phyloP scores from a whole-genome alignment of 2,113 vertebrate species.

The Triplophysa tibetana region DNA sequence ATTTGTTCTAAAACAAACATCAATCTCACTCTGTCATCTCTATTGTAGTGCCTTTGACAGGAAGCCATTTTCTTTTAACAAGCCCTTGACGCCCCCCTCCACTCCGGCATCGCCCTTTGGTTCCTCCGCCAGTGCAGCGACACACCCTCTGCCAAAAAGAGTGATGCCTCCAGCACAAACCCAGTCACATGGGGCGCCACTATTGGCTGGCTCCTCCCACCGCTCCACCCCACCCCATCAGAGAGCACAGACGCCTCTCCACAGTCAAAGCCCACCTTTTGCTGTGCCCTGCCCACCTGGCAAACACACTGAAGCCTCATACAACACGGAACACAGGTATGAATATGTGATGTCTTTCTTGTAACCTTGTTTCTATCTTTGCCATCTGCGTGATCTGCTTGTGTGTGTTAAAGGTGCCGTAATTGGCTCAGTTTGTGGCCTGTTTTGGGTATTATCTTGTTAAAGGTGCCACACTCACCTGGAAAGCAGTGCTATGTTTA shows the following conservation, averaged over 20 bases:
- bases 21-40: slow-evolving; percentile 28
- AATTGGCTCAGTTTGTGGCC: slow-evolving; percentile 35
- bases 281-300: slow-evolving; percentile 79
- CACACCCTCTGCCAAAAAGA: slow-evolving; percentile 62
- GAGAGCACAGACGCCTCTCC: slow-evolving; percentile 55
- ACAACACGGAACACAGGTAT: slow-evolving; percentile 85
- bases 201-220: slow-evolving; percentile 43
- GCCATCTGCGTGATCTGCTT: neutral
- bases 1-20: neutral
- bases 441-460: slow-evolving; percentile 41
- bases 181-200: slow-evolving; percentile 47
- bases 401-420: slow-evolving; percentile 26
- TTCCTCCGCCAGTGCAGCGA: slow-evolving; percentile 57
- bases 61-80: slow-evolving; percentile 84
- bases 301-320: slow-evolving; percentile 78
- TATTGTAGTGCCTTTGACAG: slow-evolving; percentile 85
- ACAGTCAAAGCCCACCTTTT: slow-evolving; percentile 75
- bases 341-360: neutral
- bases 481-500: slow-evolving; percentile 46
- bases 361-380: neutral
- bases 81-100: slow-evolving; percentile 79
- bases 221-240: slow-evolving; percentile 56
- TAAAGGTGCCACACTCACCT: slow-evolving; percentile 38
- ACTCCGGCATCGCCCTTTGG: slow-evolving; percentile 73
- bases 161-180: slow-evolving; percentile 66